Percentiles rank a stretch among this genome's conserved stretches.
Evolutionary conservation across 2,113 vertebrate species (phyloP).

Genomic region (Pelmatolapia mariae): DNA sequence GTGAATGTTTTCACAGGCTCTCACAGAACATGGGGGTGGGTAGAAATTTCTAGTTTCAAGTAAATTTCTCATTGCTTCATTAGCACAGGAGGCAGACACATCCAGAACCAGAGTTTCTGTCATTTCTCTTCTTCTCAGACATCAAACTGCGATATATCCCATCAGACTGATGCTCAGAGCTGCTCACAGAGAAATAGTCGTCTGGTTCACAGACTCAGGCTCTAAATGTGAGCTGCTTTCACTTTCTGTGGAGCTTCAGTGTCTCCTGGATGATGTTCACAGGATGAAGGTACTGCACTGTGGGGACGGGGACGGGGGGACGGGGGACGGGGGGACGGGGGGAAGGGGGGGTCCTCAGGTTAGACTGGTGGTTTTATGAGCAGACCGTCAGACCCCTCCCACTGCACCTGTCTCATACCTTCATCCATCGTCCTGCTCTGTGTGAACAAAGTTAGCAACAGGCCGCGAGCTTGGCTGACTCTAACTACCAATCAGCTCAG

Average conservation of each 20-base stretch:
- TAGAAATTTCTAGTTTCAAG: not conserved
- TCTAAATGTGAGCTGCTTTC: not conserved
- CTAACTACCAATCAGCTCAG: not conserved
- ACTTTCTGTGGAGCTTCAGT: not conserved
- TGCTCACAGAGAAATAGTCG: not conserved
- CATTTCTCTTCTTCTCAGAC: not conserved
- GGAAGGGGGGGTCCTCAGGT: not conserved
- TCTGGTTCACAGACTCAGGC: not conserved
- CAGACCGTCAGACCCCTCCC: not conserved
- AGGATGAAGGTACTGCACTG: not conserved
- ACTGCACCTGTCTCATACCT: not conserved
- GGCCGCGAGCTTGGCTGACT: not conserved
- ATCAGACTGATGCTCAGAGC: not conserved
- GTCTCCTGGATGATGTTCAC: not conserved
- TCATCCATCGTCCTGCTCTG: not conserved
- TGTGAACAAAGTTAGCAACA: not conserved
- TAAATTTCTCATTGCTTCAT: not conserved
- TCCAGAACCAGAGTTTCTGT: not conserved
- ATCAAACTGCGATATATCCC: not conserved
- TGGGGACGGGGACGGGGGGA: not conserved
- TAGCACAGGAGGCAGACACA: not conserved
- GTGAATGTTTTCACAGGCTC: not conserved
- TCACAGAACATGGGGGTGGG: not conserved
- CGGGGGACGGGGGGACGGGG: no score
- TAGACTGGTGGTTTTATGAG: not conserved